phyloP scores from a whole-genome alignment of 2,797 vertebrate genomes.

The Denticeps clupeoides region DNA sequence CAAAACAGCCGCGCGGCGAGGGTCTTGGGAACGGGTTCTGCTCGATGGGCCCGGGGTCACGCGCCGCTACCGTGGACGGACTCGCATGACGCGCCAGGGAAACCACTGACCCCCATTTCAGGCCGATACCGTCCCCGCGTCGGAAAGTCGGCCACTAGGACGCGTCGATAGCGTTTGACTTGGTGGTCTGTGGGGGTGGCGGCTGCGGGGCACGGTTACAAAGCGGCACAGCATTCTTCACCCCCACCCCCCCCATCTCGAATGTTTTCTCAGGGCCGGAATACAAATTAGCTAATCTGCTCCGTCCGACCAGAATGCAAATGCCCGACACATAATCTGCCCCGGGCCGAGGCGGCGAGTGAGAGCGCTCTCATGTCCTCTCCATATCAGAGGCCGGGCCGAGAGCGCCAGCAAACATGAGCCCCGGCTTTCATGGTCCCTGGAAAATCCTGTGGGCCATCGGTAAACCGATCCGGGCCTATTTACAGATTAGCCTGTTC shows the following conservation, averaged over 20 bases:
- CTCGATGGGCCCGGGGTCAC: too few species aligned
- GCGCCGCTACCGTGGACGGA: too few species aligned
- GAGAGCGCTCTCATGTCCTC: conserved; percentile 11
- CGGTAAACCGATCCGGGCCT: conserved; percentile 24
- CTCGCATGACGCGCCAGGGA: too few species aligned
- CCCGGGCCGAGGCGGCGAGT: background rate
- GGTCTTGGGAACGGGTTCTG: conserved; percentile 17
- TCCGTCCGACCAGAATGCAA: conserved; percentile 6
- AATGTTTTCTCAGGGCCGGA: conserved; percentile 1
- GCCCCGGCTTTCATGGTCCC: conserved; percentile 12
- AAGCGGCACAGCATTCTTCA: too few species aligned
- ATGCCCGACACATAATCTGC: conserved; percentile 12
- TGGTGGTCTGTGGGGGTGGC: too few species aligned
- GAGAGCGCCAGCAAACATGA: conserved; percentile 15
- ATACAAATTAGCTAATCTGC: conserved; percentile 21
- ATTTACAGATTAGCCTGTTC: conserved; percentile 23
- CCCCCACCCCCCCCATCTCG: conserved; percentile 10
- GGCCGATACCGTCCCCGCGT: too few species aligned
- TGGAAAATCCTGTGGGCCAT: conserved; percentile 24
- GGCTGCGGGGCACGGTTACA: too few species aligned
- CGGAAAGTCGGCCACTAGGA: too few species aligned
- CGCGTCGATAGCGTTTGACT: too few species aligned
- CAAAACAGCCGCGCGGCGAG: too few species aligned
- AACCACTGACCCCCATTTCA: too few species aligned
- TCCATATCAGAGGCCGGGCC: conserved; percentile 18